phyloP scores from a whole-genome alignment of 1,140 invertebrate species.

The Hycleus cichorii region DNA sequence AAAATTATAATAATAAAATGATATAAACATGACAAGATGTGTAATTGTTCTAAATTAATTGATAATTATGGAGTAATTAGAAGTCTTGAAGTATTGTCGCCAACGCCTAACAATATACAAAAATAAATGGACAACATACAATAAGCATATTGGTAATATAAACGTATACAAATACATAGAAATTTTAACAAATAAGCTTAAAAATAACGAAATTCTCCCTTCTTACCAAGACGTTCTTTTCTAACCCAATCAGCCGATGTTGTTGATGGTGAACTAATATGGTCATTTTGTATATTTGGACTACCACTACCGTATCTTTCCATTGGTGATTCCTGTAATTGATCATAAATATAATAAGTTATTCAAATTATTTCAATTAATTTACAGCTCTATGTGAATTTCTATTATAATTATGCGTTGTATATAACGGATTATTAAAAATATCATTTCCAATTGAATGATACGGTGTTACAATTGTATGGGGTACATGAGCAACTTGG shows the following conservation, averaged over 20 bases:
- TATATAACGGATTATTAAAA: conserved; percentile 67
- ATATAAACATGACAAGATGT: too few relatives aligned
- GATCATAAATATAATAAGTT: background rate
- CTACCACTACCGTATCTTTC: conserved; percentile 28
- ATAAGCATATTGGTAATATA: conserved; percentile 1
- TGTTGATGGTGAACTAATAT: conserved; percentile 21
- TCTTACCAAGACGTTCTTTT: conserved; percentile 83
- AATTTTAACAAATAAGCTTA: conserved; percentile 42
- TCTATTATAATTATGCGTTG: conserved; percentile 31
- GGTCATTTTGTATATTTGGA: conserved; percentile 19
- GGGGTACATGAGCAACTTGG: conserved; percentile 89
- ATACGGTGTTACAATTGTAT: conserved; percentile 87
- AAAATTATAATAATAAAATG: too few relatives aligned
- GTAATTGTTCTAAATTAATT: background rate
- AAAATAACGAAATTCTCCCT: conserved; percentile 94
- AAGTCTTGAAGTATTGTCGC: background rate
- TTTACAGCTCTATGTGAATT: conserved; percentile 25
- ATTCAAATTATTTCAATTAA: background rate
- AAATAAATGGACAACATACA: conserved; percentile 3
- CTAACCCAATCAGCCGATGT: conserved; percentile 70
- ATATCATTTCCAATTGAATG: conserved; percentile 49
- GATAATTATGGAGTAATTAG: background rate
- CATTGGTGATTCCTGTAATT: conserved; percentile 31
- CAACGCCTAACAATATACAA: conserved; percentile 11
- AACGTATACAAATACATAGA: background rate